These are phyloP conservation scores for Emmelina monodactyla DNA, from an alignment of 2,888 invertebrate species.

Conservation along the genomic window DNA sequence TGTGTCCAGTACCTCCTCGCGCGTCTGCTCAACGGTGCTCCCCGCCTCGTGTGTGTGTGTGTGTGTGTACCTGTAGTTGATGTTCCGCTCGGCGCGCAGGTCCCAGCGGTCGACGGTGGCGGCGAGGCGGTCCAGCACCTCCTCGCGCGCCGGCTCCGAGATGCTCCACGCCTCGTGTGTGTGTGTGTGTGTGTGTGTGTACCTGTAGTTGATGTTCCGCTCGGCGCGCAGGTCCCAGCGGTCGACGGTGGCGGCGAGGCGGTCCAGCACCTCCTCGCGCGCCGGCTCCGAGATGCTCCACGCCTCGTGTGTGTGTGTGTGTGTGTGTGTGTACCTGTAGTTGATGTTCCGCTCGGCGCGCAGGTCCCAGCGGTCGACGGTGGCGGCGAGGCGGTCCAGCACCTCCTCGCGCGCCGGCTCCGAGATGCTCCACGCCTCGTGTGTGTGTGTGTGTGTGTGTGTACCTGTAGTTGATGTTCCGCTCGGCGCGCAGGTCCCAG, in stretches of 20 bases:
- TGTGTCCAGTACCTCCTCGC: too few relatives aligned
- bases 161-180: conserved; percentile 91
- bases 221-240: conserved; percentile 88
- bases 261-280: conserved; percentile 73
- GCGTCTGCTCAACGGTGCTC: too few relatives aligned
- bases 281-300: conserved; percentile 82
- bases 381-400: conserved; percentile 76
- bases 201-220: conserved; percentile 94
- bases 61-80: conserved; percentile 95
- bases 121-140: conserved; percentile 79
- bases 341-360: conserved; percentile 92
- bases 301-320: too few relatives aligned
- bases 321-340: too few relatives aligned
- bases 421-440: conserved; percentile 83
- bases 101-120: conserved; percentile 90
- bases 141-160: conserved; percentile 71
- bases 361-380: conserved; percentile 90
- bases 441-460: too few relatives aligned
- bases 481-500: conserved; percentile 86
- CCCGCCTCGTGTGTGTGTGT: too few relatives aligned
- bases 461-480: conserved; percentile 96
- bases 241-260: conserved; percentile 83
- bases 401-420: conserved; percentile 77
- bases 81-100: conserved; percentile 85
- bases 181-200: too few relatives aligned